These are phyloP conservation scores for Solen grandis DNA, from an alignment of 1,140 invertebrate species.

Conservation along the genomic window DNA sequence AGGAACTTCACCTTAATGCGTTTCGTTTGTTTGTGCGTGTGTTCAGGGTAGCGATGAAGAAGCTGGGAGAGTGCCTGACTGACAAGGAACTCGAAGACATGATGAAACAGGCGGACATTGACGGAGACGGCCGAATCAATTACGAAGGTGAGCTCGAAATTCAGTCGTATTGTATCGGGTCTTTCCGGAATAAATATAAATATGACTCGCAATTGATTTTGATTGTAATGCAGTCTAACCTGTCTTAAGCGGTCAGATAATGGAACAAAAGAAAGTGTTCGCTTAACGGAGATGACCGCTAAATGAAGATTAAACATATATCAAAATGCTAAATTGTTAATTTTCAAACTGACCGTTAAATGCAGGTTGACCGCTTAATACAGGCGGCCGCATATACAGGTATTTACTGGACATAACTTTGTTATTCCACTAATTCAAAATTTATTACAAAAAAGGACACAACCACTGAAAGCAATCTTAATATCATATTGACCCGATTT, in stretches of 20 bases:
- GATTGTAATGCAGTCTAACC: neutral
- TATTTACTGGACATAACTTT: neutral
- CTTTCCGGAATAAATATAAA: neutral
- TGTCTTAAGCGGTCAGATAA: neutral
- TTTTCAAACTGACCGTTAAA: neutral
- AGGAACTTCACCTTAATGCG: too few relatives aligned
- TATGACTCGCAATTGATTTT: neutral
- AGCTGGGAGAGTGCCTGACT: conserved; percentile 93
- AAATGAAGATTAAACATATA: neutral
- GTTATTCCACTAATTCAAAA: neutral
- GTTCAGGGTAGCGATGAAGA: conserved; percentile 89
- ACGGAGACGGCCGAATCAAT: conserved; percentile 85
- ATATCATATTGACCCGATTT: neutral
- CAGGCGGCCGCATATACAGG: too few relatives aligned
- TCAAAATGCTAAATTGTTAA: neutral
- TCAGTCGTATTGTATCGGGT: neutral
- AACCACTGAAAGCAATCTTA: neutral
- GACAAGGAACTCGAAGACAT: conserved; percentile 96
- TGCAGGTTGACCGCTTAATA: too few relatives aligned
- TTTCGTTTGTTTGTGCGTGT: too few relatives aligned
- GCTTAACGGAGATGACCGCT: neutral
- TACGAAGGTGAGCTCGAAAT: conserved; percentile 68
- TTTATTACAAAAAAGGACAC: neutral
- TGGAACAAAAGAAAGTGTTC: neutral
- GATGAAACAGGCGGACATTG: conserved; percentile 94